Conservation (phyloP, 2,113 vertebrate genomes). For the Rhinolophus ferrumequinum region DNA sequence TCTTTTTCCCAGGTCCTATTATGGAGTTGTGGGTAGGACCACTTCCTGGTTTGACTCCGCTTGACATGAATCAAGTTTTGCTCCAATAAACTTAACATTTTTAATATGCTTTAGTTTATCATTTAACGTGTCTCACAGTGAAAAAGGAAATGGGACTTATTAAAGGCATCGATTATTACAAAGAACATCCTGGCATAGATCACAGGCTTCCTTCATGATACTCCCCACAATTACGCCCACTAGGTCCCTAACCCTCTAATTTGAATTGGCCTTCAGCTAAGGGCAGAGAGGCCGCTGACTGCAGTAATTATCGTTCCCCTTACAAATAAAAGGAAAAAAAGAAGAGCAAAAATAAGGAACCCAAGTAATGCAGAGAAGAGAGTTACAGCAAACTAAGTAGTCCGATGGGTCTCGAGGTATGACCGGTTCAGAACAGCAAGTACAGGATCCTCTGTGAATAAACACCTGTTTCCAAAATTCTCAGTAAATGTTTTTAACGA, state of each 20-base stretch:
- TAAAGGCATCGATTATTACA: neutral
- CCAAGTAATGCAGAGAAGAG: neutral
- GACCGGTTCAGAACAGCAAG: neutral
- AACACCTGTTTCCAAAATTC: neutral
- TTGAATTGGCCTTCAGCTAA: neutral
- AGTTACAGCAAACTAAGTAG: neutral
- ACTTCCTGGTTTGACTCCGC: neutral
- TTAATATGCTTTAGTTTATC: neutral
- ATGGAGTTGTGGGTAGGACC: neutral
- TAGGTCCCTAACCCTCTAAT: neutral
- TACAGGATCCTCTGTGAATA: neutral
- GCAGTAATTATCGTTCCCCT: neutral
- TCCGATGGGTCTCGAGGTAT: neutral
- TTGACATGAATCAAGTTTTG: neutral
- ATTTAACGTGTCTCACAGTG: neutral
- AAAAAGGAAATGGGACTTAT: neutral
- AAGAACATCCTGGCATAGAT: neutral
- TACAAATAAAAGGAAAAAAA: neutral
- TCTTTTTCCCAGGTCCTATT: neutral
- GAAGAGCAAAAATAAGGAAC: neutral
- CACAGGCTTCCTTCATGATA: neutral
- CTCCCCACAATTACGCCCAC: accelerated
- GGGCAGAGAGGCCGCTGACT: neutral
- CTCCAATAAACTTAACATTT: neutral
- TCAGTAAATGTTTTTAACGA: neutral